phyloP scores from a whole-genome alignment of 2,113 vertebrate genomes.

The Pogona vitticeps region DNA sequence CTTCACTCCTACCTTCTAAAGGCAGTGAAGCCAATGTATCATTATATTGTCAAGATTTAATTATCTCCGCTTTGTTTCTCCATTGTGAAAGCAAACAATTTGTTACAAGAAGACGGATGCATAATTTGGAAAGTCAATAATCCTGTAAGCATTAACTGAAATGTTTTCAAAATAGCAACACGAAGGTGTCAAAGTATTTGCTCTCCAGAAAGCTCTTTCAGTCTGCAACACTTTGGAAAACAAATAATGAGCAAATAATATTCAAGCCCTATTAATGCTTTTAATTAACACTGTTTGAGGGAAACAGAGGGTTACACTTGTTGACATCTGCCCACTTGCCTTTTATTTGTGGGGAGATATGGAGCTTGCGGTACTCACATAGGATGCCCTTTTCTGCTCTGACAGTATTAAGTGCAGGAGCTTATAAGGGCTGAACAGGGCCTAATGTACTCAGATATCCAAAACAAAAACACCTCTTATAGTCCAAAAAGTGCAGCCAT shows the following conservation, averaged over 20 bases:
- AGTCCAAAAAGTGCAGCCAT: too few relatives aligned
- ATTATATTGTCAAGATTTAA: conserved; percentile 19
- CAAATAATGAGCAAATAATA: background rate
- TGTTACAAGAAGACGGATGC: background rate
- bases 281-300: background rate
- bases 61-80: background rate
- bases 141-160: conserved; percentile 9
- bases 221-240: background rate
- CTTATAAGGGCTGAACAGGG: background rate
- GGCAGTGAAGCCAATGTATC: background rate
- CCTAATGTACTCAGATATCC: too few relatives aligned
- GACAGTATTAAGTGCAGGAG: background rate
- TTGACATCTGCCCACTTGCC: background rate
- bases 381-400: background rate
- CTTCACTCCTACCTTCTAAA: background rate
- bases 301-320: background rate
- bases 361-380: background rate
- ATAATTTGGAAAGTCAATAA: conserved; percentile 16
- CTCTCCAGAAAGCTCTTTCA: background rate
- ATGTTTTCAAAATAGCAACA: background rate
- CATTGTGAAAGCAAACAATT: background rate
- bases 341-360: background rate
- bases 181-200: background rate
- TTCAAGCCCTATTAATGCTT: background rate
- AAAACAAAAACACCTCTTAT: too few relatives aligned